These are phyloP conservation scores for Malacoraja senta DNA, from an alignment of 2,797 vertebrate genomes.

Conservation along the genomic window DNA sequence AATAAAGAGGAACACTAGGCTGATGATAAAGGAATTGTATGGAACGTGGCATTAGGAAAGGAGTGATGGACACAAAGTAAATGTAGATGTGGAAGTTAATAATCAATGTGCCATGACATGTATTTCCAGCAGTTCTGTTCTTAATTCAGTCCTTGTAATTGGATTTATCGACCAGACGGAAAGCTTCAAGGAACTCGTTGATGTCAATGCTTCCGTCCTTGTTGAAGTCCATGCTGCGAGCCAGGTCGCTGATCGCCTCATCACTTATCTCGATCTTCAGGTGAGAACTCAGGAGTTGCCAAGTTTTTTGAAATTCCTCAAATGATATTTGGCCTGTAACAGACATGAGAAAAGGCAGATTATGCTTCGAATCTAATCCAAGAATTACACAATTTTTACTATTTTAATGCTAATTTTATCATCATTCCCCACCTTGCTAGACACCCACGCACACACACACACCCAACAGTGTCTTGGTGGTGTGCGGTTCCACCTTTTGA, in stretches of 20 bases:
- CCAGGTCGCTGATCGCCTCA: conserved; percentile 68
- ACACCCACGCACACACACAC: too few species aligned
- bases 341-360: neutral
- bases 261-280: conserved; percentile 73
- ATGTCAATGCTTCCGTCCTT: conserved; percentile 90
- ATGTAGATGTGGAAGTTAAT: too few species aligned
- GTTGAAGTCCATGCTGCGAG: conserved; percentile 87
- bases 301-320: conserved; percentile 82
- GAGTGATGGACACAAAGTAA: too few species aligned
- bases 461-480: neutral
- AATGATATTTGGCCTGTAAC: conserved; percentile 76
- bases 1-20: too few species aligned
- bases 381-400: neutral
- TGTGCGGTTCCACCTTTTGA: neutral
- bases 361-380: neutral
- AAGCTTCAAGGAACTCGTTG: conserved; percentile 93
- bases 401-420: neutral
- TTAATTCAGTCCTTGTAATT: conserved; percentile 32
- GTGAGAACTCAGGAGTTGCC: conserved; percentile 84
- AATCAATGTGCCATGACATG: too few species aligned
- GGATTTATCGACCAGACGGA: conserved; percentile 72
- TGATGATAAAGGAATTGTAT: too few species aligned
- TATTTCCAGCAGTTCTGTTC: neutral
- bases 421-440: neutral
- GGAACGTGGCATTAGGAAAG: too few species aligned